Percentiles rank a stretch among this genome's conserved stretches.
Evolutionary conservation across 2,797 vertebrate genomes (phyloP).

Genomic region (Taenioides sp.): DNA sequence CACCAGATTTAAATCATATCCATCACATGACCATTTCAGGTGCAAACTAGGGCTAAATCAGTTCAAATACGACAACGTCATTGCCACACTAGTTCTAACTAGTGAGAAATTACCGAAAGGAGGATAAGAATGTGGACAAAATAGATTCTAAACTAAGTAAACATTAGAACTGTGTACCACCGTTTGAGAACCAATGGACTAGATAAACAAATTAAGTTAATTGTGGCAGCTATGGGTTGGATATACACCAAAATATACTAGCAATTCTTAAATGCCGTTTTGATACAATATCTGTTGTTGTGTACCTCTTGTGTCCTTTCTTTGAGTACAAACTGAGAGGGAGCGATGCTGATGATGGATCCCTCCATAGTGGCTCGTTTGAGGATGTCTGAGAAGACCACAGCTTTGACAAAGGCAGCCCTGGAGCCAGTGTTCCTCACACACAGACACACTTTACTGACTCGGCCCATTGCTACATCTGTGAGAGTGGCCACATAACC

Average conservation of each 20-base stretch:
- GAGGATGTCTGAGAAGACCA: slow-evolving; percentile 81
- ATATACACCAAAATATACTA: not conserved
- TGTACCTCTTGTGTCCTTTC: slow-evolving; percentile 88
- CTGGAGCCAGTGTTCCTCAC: slow-evolving; percentile 90
- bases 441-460: slow-evolving; percentile 81
- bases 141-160: not conserved
- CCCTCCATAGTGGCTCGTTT: slow-evolving; percentile 77
- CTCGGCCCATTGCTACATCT: slow-evolving; percentile 68
- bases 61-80: too few species aligned
- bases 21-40: too few species aligned
- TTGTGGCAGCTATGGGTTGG: not conserved
- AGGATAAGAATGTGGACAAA: too few species aligned
- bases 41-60: too few species aligned
- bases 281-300: not conserved
- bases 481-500: slow-evolving; percentile 82
- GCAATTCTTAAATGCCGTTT: not conserved
- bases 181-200: not conserved
- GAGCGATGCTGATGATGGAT: slow-evolving; percentile 80
- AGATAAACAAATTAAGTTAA: not conserved
- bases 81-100: too few species aligned
- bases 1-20: not conserved
- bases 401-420: slow-evolving; percentile 88
- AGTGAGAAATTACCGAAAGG: too few species aligned
- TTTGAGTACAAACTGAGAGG: slow-evolving; percentile 92
- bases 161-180: not conserved